Base-by-base conservation (phyloP, 2,888 invertebrate species). In the Torymus auratus region DNA sequence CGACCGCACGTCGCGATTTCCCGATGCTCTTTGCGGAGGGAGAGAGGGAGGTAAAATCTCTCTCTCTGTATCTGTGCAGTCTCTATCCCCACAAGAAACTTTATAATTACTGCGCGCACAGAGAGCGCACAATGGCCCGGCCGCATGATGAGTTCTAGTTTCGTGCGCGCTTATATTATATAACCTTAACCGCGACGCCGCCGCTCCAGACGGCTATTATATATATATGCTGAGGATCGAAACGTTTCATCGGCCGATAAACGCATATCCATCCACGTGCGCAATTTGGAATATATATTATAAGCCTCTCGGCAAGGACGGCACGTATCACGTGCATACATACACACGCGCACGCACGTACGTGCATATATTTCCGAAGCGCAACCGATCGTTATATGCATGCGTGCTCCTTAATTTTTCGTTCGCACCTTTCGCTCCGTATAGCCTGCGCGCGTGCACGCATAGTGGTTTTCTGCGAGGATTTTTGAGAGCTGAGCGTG, bases 131-230 rank as follows among this genome's bases (percentile, higher is more conserved):
- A 74, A 69, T 69, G 52, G 67, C 56, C 52, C 68, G 17, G 69
- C 73, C 68, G 71, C 62, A 75, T 14, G 65, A 75, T 75, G 74
- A 80, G 67, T 76, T 76, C 71, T 64, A 80, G 70, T 70, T 71
- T 71, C 70, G 75, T 55, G 50, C 7, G 64, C 15, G 61, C 28
- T 2, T 28, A 28, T 28, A 28, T 28, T 28, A 28, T 28, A 28
- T 28, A 28, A 28, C 28, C 28, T 28, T 2, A 28, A 28, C 28
- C 28, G 28, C 28, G 28, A 28, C 28, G 3, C 5, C 28, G 28
- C 28, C 7, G 28, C 3, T 0, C 28, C 3, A 28, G 2, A 5
- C 28, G 3, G 28, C 4, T 28, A 28, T 28, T 28, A 28, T 28
- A 28, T 28, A 28, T 4, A 28, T 28, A 28, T 4, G 28, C 7